phyloP scores from a whole-genome alignment of 1,140 invertebrate genomes.

The Anoplophora glabripennis region DNA sequence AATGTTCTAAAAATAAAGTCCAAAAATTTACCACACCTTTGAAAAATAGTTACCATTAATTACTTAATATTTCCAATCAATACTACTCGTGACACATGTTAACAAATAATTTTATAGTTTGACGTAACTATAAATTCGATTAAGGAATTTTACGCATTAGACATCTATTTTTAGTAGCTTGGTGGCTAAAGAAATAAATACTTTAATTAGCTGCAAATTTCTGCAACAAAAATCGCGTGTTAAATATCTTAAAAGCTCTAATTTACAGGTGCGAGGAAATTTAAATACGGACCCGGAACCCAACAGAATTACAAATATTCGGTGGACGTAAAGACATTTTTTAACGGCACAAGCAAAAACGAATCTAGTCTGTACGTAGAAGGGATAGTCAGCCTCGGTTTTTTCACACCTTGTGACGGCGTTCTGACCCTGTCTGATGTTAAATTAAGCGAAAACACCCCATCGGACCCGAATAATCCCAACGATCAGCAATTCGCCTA shows the following conservation, averaged over 20 bases:
- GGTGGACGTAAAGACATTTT: slow-evolving; percentile 61
- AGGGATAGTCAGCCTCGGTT: slow-evolving; percentile 55
- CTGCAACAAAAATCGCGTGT: too few species aligned
- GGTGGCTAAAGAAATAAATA: too few species aligned
- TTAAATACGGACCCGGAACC: slow-evolving; percentile 56
- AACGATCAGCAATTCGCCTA: slow-evolving; percentile 54
- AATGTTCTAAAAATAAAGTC: slow-evolving; percentile 13
- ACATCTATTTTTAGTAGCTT: too few species aligned
- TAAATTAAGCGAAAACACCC: slow-evolving; percentile 44
- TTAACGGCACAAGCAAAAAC: slow-evolving; percentile 65
- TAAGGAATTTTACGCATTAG: too few species aligned
- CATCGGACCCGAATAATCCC: slow-evolving; percentile 50
- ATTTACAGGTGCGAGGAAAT: slow-evolving; percentile 53
- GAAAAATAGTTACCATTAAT: slow-evolving; percentile 1
- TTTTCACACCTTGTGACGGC: slow-evolving; percentile 60
- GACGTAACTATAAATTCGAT: too few species aligned
- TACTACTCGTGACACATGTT: neutral
- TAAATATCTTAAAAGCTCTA: neutral
- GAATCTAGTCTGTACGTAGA: slow-evolving; percentile 62
- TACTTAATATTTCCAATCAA: too few species aligned
- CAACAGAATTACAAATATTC: slow-evolving; percentile 65
- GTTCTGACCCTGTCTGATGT: slow-evolving; percentile 52
- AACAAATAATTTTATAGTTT: neutral
- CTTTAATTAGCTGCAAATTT: too few species aligned
- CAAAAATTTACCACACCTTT: slow-evolving; percentile 14